Evolutionary conservation across 2,113 vertebrate species (phyloP).

Genomic region (Struthio camelus): DNA sequence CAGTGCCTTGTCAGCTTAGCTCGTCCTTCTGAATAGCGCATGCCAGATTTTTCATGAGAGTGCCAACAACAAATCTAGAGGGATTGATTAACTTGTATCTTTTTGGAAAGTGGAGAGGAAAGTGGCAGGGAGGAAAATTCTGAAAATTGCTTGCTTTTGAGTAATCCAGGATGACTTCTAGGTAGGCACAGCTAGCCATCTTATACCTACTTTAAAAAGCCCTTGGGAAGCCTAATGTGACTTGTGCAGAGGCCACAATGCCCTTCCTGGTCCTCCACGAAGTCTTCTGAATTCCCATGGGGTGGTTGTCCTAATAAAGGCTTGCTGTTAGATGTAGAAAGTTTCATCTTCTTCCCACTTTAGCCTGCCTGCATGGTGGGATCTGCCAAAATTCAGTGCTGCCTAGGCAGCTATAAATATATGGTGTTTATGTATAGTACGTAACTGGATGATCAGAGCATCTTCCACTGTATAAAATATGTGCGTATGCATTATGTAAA

Average conservation of each 20-base stretch:
- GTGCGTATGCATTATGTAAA: rapidly evolving
- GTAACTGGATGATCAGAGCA: not conserved
- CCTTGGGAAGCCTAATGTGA: not conserved
- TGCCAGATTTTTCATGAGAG: not conserved
- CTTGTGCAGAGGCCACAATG: rapidly evolving
- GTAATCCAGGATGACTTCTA: not conserved
- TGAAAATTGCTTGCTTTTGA: not conserved
- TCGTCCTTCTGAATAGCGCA: not conserved
- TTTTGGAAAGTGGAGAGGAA: not conserved
- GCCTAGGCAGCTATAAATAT: not conserved
- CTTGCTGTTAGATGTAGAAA: not conserved
- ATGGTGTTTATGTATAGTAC: not conserved
- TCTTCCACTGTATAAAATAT: not conserved
- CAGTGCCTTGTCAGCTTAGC: not conserved
- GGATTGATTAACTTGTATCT: not conserved
- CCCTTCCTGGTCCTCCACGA: not conserved
- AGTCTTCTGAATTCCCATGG: not conserved
- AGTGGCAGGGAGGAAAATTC: not conserved
- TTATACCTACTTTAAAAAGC: not conserved
- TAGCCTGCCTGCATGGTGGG: rapidly evolving
- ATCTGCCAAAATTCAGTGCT: not conserved
- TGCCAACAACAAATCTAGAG: not conserved
- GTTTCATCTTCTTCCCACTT: not conserved
- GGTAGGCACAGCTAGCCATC: not conserved
- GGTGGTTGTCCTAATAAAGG: not conserved